phyloP scores from a whole-genome alignment of 2,113 vertebrate species.

The Lontra canadensis region DNA sequence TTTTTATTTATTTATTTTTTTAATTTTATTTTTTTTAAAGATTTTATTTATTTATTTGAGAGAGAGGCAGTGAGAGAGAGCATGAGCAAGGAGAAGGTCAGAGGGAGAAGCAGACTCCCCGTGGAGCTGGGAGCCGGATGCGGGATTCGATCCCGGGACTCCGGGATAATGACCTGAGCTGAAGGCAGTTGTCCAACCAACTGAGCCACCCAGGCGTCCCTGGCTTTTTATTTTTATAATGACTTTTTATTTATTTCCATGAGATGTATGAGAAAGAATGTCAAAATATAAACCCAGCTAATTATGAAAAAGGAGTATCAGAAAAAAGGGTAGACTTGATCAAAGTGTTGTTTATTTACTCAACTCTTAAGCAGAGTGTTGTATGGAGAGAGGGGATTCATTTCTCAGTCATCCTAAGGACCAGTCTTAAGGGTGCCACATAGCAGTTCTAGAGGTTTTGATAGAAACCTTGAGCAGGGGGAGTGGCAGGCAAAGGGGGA shows the following conservation, averaged over 20 bases:
- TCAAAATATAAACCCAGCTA: not conserved
- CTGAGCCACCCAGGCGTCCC: no score
- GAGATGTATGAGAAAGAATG: not conserved
- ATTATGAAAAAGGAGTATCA: not conserved
- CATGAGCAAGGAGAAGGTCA: no score
- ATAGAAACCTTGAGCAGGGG: no score
- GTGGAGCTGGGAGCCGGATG: no score
- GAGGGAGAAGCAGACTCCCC: no score
- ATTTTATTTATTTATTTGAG: no score
- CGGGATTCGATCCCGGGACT: no score
- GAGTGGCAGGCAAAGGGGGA: no score
- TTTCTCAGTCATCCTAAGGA: not conserved
- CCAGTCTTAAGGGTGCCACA: not conserved
- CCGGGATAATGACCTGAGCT: no score
- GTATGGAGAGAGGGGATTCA: not conserved
- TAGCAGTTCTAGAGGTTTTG: not conserved
- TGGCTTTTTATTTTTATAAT: not conserved
- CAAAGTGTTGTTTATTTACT: constrained; percentile 40
- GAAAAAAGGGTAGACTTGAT: not conserved
- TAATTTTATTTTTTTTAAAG: not conserved
- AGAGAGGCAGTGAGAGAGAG: no score
- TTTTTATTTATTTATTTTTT: not conserved
- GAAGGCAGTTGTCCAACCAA: no score
- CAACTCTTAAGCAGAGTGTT: not conserved
- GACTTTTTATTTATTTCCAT: constrained; percentile 13